phyloP scores from a whole-genome alignment of 2,113 vertebrate genomes.

The cattle (Bos taurus) region DNA sequence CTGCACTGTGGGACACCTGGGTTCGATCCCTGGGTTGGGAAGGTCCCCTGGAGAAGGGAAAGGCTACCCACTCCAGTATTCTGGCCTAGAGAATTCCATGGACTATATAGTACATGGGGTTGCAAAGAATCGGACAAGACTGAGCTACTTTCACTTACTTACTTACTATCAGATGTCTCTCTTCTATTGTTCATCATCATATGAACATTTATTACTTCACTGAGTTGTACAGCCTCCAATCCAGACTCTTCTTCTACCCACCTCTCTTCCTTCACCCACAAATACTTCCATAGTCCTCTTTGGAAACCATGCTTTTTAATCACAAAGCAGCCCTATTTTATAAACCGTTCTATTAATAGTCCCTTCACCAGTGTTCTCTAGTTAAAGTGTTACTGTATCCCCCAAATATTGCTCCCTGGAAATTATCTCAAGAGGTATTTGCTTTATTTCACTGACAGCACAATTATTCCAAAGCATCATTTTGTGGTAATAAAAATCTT shows the following conservation, averaged over 20 bases:
- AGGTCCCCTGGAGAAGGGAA: background rate
- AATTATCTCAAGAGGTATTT: background rate
- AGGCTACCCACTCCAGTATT: background rate
- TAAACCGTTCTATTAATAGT: background rate
- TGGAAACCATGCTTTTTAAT: background rate
- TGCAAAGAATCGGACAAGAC: fast-evolving
- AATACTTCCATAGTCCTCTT: background rate
- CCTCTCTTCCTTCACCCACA: background rate
- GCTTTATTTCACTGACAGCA: background rate
- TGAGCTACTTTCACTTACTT: background rate
- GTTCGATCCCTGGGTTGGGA: background rate
- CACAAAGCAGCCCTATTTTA: background rate
- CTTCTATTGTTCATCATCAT: background rate
- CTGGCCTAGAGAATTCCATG: background rate
- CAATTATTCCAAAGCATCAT: background rate
- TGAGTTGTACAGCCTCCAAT: background rate
- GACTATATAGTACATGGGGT: background rate
- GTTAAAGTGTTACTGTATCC: background rate
- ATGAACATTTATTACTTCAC: background rate
- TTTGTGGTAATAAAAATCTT: background rate
- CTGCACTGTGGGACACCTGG: background rate
- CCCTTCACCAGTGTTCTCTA: background rate
- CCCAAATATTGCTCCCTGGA: background rate
- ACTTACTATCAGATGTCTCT: background rate
- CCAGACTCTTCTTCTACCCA: background rate